Evolutionary conservation across 2,113 vertebrate genomes (phyloP).

Genomic region (Nycticebus coucang): DNA sequence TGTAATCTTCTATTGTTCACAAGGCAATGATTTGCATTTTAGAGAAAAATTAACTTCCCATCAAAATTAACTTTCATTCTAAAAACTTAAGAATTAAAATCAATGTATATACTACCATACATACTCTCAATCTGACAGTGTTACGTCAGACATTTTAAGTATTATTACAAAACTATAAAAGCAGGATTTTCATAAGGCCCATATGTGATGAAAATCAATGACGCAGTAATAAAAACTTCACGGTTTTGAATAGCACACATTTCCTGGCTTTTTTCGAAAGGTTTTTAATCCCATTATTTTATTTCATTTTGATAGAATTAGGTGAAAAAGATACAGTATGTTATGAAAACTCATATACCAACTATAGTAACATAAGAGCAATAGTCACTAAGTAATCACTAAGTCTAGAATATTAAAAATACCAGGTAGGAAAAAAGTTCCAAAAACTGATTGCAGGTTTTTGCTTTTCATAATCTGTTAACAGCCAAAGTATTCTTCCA

Average conservation of each 20-base stretch:
- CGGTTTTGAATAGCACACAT: background rate
- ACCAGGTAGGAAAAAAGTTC: background rate
- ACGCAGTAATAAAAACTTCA: background rate
- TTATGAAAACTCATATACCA: background rate
- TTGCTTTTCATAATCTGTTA: background rate
- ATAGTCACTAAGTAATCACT: background rate
- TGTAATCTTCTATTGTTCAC: background rate
- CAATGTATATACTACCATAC: conserved; percentile 9
- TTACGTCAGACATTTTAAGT: background rate
- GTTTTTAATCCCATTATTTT: background rate
- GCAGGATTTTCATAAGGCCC: conserved; percentile 20
- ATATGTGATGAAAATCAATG: background rate
- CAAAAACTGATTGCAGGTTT: background rate
- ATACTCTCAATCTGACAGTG: background rate
- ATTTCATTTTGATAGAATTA: background rate
- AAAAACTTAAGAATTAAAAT: conserved; percentile 54
- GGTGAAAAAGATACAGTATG: background rate
- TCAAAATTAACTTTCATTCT: conserved; percentile 48
- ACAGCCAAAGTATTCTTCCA: background rate
- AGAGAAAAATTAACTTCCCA: background rate
- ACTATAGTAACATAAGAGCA: background rate
- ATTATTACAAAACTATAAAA: conserved; percentile 8
- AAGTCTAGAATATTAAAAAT: conserved; percentile 28
- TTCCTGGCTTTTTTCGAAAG: background rate
- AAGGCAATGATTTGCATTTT: conserved; percentile 13